Conservation (phyloP, 2,888 invertebrate genomes). For the Tuberolachnus salignus region DNA sequence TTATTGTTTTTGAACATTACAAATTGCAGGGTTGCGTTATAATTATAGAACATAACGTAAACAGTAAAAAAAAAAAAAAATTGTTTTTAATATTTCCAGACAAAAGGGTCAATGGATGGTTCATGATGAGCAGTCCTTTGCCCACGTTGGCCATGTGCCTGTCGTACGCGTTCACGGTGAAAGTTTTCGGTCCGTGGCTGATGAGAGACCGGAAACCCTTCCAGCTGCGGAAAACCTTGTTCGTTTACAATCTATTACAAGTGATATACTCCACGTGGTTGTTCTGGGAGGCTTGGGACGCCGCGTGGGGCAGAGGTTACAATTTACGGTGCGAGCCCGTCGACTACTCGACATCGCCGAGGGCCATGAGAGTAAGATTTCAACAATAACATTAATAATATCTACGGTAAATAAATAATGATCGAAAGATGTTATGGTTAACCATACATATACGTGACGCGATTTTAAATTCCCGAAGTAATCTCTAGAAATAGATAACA, state of each 20-base stretch:
- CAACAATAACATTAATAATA: too few relatives aligned
- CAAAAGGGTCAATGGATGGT: slow-evolving; percentile 75
- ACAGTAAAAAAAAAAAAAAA: too few relatives aligned
- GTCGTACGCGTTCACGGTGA: slow-evolving; percentile 74
- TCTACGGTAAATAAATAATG: too few relatives aligned
- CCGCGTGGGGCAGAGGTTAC: slow-evolving; percentile 80
- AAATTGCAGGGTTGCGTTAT: too few relatives aligned
- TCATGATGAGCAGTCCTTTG: slow-evolving; percentile 74
- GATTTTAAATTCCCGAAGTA: too few relatives aligned
- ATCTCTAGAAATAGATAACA: too few relatives aligned
- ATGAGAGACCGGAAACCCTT: slow-evolving; percentile 88
- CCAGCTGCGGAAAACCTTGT: slow-evolving; percentile 76
- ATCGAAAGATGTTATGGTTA: too few relatives aligned
- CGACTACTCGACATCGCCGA: slow-evolving; percentile 77
- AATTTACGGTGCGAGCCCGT: slow-evolving; percentile 92
- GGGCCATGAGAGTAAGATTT: slow-evolving; percentile 78
- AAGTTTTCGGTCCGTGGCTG: slow-evolving; percentile 77
- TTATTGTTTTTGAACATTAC: too few relatives aligned
- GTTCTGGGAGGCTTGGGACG: slow-evolving; percentile 67
- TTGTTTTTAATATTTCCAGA: slow-evolving; percentile 65
- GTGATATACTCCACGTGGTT: slow-evolving; percentile 82
- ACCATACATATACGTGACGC: too few relatives aligned
- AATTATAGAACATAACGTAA: too few relatives aligned
- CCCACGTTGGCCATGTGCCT: slow-evolving; percentile 72
- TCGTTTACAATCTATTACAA: slow-evolving; percentile 88